Evolutionary conservation across 2,888 invertebrate species (phyloP).

Genomic region (Craniophora ligustri): DNA sequence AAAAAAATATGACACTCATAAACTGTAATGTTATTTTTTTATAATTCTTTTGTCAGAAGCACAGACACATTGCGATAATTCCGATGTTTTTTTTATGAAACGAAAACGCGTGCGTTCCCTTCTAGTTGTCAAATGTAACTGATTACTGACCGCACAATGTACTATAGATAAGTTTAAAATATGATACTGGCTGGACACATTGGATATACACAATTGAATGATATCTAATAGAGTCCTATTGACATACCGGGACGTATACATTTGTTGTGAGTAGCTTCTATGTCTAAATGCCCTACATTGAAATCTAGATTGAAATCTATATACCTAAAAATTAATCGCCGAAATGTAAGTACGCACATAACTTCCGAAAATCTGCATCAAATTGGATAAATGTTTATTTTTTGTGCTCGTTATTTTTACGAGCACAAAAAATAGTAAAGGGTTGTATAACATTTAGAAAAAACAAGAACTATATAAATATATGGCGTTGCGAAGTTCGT

Average conservation of each 20-base stretch:
- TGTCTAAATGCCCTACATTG: no score
- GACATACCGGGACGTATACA: conserved; percentile 24
- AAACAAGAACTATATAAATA: no score
- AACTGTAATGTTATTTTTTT: conserved; percentile 3
- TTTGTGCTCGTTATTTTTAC: no score
- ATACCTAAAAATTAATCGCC: no score
- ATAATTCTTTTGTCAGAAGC: conserved; percentile 2
- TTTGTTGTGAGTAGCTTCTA: no score
- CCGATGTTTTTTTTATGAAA: conserved; percentile 1
- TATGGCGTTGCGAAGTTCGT: no score
- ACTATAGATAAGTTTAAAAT: conserved; percentile 26
- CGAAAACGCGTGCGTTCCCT: conserved; percentile 33
- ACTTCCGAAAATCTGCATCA: no score
- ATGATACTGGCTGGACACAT: conserved; percentile 22
- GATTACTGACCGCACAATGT: conserved; percentile 12
- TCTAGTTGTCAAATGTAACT: conserved; percentile 30
- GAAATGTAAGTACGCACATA: no score
- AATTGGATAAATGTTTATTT: no score
- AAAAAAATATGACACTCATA: background rate
- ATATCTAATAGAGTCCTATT: conserved; percentile 40
- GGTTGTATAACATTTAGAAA: no score
- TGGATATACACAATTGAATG: conserved; percentile 38
- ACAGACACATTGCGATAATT: conserved; percentile 16
- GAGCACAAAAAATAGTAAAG: no score
- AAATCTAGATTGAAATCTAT: no score